Evolutionary conservation across 1,140 invertebrate species (phyloP).

Genomic region (Harlomillsia oculata): DNA sequence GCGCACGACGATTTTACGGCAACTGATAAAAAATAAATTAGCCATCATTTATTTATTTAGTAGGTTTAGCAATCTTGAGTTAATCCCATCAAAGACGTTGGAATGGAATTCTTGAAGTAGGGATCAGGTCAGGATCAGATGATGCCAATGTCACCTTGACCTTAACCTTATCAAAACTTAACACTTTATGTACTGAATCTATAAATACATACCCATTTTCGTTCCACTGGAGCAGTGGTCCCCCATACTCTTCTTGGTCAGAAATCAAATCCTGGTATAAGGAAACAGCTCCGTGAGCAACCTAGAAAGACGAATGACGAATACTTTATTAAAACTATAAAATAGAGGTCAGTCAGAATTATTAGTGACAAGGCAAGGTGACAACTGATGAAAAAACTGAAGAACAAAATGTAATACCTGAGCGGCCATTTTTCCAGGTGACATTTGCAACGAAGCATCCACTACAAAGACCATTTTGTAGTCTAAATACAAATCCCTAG

Average conservation of each 20-base stretch:
- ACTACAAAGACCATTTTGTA: conserved; percentile 35
- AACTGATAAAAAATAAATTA: conserved; percentile 9
- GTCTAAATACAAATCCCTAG: conserved; percentile 20
- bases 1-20: conserved; percentile 32
- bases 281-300: conserved; percentile 26
- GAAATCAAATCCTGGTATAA: conserved; percentile 29
- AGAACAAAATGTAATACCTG: conserved; percentile 29
- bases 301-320: conserved; percentile 14
- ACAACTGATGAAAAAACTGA: too few relatives aligned
- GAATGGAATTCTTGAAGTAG: too few relatives aligned
- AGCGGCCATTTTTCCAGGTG: conserved; percentile 34
- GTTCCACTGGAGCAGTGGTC: conserved; percentile 32
- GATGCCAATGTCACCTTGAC: too few relatives aligned
- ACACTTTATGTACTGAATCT: too few relatives aligned
- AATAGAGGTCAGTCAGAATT: neutral
- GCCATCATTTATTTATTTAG: neutral
- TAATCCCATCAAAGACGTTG: too few relatives aligned
- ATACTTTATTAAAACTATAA: neutral
- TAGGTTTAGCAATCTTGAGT: neutral
- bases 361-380: too few relatives aligned
- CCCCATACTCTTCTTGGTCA: conserved; percentile 29
- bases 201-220: conserved; percentile 29
- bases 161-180: too few relatives aligned
- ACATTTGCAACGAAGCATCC: conserved; percentile 31
- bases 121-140: too few relatives aligned